These are phyloP conservation scores for Chelmon rostratus DNA, from an alignment of 2,797 vertebrate genomes.

Conservation along the genomic window DNA sequence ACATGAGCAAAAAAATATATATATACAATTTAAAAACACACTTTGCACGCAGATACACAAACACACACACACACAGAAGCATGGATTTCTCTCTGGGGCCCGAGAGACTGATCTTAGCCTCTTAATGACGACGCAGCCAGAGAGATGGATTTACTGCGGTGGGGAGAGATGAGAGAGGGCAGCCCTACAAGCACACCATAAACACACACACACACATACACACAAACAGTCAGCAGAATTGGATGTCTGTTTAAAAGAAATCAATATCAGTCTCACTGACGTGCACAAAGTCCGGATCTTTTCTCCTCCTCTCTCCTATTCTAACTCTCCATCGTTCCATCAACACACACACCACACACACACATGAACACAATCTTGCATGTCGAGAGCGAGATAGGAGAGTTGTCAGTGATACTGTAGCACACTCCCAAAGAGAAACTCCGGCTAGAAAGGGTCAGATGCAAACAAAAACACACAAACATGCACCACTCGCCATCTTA, in stretches of 20 bases:
- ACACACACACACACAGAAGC: slow-evolving; percentile 9
- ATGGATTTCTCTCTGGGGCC: slow-evolving; percentile 40
- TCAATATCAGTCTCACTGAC: slow-evolving; percentile 27
- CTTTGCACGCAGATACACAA: neutral
- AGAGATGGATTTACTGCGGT: slow-evolving; percentile 52
- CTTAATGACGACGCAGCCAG: slow-evolving; percentile 45
- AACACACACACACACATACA: neutral
- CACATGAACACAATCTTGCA: neutral
- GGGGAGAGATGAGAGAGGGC: slow-evolving; percentile 16
- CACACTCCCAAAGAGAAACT: slow-evolving; percentile 9
- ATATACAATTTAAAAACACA: neutral
- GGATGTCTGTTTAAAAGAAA: slow-evolving; percentile 23
- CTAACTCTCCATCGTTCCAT: neutral
- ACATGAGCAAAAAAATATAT: neutral
- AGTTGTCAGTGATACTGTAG: neutral
- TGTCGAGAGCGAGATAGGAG: neutral
- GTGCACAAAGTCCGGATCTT: neutral
- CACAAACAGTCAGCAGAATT: slow-evolving; percentile 19
- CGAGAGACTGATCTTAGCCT: slow-evolving; percentile 44
- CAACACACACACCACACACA: slow-evolving; percentile 9
- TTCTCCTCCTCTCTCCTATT: neutral
- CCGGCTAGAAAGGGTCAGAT: slow-evolving; percentile 4
- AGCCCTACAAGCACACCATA: neutral
- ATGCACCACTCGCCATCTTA: slow-evolving; percentile 33
- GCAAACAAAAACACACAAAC: neutral